Evolutionary conservation across 2,888 invertebrate species (phyloP), one percentile per base, ranked within the genome.

Genomic region (Drosophila gaucha): DNA sequence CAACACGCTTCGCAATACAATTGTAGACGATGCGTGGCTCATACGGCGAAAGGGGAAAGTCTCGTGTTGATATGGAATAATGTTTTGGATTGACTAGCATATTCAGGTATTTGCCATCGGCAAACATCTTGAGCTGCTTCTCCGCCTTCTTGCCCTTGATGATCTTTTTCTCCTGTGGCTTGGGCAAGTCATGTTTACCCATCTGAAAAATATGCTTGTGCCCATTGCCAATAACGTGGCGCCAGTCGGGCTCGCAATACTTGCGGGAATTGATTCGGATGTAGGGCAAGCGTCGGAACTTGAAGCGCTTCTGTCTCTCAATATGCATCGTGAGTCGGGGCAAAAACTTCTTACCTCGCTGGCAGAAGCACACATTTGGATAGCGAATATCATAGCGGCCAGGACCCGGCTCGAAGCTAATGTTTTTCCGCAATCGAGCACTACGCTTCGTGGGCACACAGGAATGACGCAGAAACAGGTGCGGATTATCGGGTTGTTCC

Each of bases 371-470:
- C 3, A 64, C 52, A 3, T 67, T 56, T 0, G 70, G 43, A 51
- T 71, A 88, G 20, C 88, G 78, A 18, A 51, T 66, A 3, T 89
- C 86, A 46, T 90, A 91, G 2, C 91, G 89, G 0, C 91, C 90
- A 0, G 90, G 90, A 0, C 82, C 89, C 0, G 89, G 89, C 4
- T 64, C 59, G 26, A 90, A 90, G 6, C 89, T 82, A 0, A 38
- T 69, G 33, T 83, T 56, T 0, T 43, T 58, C 6, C 51, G 33
- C 1, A 86, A 36, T 0, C 16, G 1, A n/a, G n/a, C n/a, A 20
- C 46, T 75, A 0, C 51, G 64, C 16, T 73, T 78, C 0, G 74
- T 57, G 2, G 91, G 91, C 12, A 90, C 87, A 5, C 67, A 74
- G 0, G 90, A 89, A 0, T 12, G 16, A 0, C 50, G 74, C 33